Base-by-base conservation (phyloP, 2,888 invertebrate species). In the Megastigmus dorsalis region DNA sequence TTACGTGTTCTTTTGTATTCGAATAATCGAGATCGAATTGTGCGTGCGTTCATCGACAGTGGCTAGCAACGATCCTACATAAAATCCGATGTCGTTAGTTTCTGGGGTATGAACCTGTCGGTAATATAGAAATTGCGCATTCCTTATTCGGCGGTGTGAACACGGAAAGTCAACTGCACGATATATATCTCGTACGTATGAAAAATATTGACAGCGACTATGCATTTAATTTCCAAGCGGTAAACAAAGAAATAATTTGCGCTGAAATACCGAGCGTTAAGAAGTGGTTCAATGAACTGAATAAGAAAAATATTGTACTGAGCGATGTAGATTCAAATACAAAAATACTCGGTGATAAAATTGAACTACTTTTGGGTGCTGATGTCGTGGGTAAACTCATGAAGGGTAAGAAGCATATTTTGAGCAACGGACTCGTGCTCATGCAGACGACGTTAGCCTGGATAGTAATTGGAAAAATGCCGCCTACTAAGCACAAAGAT, bases 381-480 rank as follows among this genome's bases (percentile, higher is more conserved):
- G 80, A 80, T 67, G 63, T 79, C 10, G 77, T 74, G 0, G 80
- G 79, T 3, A 79, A 79, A 70, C 38, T 81, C 23, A 63, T 70
- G 6, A 80, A 79, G 18, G 80, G 80, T 30, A 68, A 73, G 13
- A 66, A 59, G 50, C 15, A 72, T 7, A 48, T 68, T 20, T 71
- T 79, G 13, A 1, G 28, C 7, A 78, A 76, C 57, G 79, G 79
- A 45, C 28, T 80, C 9, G 74, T 80, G 5, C 80, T 78, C 6
- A 54, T 79, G 0, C 78, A 82, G 66, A 79, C 79, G 6, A 15
- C 55, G 2, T 57, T 82, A 13, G 80, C 80, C 3, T 81, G 82
- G 81, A 77, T 76, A 2, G 18, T 82, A 10, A 78, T 77, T 77
- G 79, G 80, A 6, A 80, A 77, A 55, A n/a, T 50, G 4, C 65